A percentile compares a stretch with the other conserved stretches of the same genome.
These are phyloP conservation scores for Tragelaphus buxtoni DNA, from an alignment of 2,113 vertebrate genomes.

Conservation along the genomic window DNA sequence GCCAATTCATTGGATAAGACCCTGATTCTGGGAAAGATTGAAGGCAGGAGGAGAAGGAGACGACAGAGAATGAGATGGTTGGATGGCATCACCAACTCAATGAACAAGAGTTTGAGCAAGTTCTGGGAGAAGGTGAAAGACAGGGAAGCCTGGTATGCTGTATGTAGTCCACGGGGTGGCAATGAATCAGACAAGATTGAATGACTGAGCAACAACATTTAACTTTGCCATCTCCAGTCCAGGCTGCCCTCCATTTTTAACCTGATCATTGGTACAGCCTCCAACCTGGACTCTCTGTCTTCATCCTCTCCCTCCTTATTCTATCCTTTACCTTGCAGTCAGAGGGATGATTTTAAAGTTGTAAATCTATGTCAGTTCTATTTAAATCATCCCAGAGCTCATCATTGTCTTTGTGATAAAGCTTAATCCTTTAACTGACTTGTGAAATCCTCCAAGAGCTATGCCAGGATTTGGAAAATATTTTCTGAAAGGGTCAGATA, in stretches of 20 bases:
- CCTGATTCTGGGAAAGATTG: background rate
- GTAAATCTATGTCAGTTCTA: too few species aligned
- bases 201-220: background rate
- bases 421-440: background rate
- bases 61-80: background rate
- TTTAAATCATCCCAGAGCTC: background rate
- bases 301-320: background rate
- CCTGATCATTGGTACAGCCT: background rate
- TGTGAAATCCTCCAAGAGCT: background rate
- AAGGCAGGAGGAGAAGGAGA: background rate
- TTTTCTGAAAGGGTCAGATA: background rate
- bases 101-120: background rate
- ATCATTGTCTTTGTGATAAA: background rate
- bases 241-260: background rate
- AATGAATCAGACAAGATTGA: background rate
- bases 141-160: background rate
- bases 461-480: background rate
- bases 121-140: background rate
- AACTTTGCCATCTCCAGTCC: rapidly evolving
- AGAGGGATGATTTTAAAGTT: background rate
- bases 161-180: background rate
- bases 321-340: background rate
- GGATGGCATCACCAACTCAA: background rate
- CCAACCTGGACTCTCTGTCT: rapidly evolving
- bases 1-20: background rate